phyloP scores from a whole-genome alignment of 2,113 vertebrate genomes.

The Marcusenius ussheri region DNA sequence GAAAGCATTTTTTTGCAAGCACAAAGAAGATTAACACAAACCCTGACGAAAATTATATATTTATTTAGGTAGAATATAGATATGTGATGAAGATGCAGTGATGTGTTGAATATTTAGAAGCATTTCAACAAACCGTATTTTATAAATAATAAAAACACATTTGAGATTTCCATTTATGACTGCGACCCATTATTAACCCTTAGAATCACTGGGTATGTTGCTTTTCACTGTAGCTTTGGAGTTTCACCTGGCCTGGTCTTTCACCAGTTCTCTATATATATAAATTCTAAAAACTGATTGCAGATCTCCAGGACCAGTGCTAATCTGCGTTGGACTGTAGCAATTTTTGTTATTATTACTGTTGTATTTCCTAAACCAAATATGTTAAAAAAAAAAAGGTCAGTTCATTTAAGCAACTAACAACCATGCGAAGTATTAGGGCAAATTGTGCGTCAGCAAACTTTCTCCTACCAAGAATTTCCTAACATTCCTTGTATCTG shows the following conservation, averaged over 20 bases:
- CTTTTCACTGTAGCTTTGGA: neutral
- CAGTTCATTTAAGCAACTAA: neutral
- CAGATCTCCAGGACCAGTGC: neutral
- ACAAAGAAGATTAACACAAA: too few relatives aligned
- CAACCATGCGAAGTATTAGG: neutral
- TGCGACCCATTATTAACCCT: neutral
- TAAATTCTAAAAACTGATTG: neutral
- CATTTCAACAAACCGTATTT: neutral
- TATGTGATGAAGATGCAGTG: neutral
- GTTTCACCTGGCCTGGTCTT: neutral
- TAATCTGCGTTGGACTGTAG: neutral
- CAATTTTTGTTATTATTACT: neutral
- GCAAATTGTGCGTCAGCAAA: neutral
- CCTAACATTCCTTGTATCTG: neutral
- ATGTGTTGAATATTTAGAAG: neutral
- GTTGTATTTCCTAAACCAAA: neutral
- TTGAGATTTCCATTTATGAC: neutral
- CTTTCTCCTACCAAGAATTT: neutral
- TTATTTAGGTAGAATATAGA: too few relatives aligned
- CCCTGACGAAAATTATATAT: too few relatives aligned
- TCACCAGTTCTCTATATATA: neutral
- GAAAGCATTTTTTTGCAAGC: too few relatives aligned
- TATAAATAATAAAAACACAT: neutral
- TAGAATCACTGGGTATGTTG: neutral
- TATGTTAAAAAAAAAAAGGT: neutral